Base-by-base conservation (phyloP, 1,140 invertebrate species). In the Orchestia grillus region DNA sequence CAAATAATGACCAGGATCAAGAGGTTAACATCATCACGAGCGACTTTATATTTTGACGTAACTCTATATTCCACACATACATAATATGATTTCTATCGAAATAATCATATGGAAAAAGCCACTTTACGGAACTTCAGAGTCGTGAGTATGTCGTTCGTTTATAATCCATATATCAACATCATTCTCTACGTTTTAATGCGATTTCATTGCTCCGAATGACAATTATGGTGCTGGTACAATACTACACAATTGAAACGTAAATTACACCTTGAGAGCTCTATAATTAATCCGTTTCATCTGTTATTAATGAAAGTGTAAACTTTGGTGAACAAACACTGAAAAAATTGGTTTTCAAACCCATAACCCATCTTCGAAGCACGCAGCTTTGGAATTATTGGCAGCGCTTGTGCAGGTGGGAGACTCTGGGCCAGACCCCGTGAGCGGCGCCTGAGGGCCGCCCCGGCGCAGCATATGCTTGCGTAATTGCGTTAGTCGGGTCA, bases 401-500 rank as follows among this genome's bases (percentile, higher is more conserved):
- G 44, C 36, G 11, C 41, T 42, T 44, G 11, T 36, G 92, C 44
- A 77, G 62, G 41, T 45, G 36, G 43, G 44, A 45, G 44, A n/a
- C 44, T 19, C 4, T 47, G 4, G 1, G 92, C 11, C 88, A 90
- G 88, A 16, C 41, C 88, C 88, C 88, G 41, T 42, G 36, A 44
- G n/a, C n/a, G 15, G 88, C 88, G 88, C 88, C 88, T 36, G 88
- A 90, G 88, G 88, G 88, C 43, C 15, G 43, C 36, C 88, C 88
- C 88, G 88, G 88, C 88, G 88, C 88, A 90, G 92, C 92, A 94
- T 94, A 94, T 94, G 92, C 92, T 94, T 94, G 92, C 92, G 92
- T 94, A 94, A 94, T 94, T 94, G 92, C 92, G 92, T 94, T 94
- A 94, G 43, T n/a, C 92, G 92, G 92, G 92, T 94, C 92, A 94